Conservation (phyloP, 2,113 vertebrate species). For the Gasterosteus aculeatus region DNA sequence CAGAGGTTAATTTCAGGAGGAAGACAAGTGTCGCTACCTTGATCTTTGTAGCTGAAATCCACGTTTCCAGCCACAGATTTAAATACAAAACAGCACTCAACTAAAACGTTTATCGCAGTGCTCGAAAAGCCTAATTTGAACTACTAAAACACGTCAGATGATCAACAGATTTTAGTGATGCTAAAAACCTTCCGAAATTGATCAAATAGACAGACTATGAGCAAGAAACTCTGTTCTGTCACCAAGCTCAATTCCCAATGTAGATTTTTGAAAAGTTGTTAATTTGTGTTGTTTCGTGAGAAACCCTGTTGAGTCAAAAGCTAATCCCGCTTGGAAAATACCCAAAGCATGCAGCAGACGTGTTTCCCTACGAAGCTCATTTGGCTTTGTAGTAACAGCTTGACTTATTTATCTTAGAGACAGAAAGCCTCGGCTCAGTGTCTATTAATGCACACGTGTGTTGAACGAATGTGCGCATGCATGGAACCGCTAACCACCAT, state of each 20-base stretch:
- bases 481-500: conserved; percentile 2
- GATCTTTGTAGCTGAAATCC: conserved; percentile 1
- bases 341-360: neutral
- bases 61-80: neutral
- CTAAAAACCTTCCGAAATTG: neutral
- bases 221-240: neutral
- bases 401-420: too few relatives aligned
- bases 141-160: neutral
- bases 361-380: neutral
- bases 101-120: neutral
- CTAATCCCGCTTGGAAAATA: neutral
- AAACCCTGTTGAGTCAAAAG: neutral
- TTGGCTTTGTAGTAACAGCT: neutral
- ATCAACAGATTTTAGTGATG: neutral
- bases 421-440: too few relatives aligned
- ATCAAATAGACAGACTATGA: neutral
- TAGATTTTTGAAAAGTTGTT: neutral
- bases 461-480: too few relatives aligned
- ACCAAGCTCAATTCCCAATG: neutral
- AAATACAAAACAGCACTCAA: neutral
- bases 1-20: conserved; percentile 14
- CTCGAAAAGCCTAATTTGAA: neutral
- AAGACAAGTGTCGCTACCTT: conserved; percentile 5
- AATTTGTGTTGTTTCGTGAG: neutral
- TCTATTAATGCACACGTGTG: too few relatives aligned